Evolutionary conservation across 2,888 invertebrate species (phyloP).

Genomic region (Alloplasta piceator): DNA sequence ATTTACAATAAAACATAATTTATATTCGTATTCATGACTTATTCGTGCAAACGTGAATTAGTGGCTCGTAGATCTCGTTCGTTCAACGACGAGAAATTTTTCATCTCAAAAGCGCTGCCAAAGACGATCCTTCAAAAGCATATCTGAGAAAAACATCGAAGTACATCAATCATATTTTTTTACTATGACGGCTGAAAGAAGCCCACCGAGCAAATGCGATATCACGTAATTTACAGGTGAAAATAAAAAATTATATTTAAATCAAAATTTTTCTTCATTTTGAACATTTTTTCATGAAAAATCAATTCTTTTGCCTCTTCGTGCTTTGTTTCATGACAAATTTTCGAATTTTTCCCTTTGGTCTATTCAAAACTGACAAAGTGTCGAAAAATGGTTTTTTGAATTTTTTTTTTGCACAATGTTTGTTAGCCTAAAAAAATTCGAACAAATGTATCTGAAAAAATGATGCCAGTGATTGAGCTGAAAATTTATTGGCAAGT

Average conservation of each 20-base stretch:
- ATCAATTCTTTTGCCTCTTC: no score
- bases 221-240: slow-evolving; percentile 73
- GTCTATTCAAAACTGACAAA: no score
- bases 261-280: background rate
- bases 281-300: no score
- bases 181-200: slow-evolving; percentile 71
- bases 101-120: background rate
- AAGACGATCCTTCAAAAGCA: slow-evolving; percentile 3
- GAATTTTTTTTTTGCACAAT: background rate
- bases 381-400: background rate
- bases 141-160: slow-evolving; percentile 49
- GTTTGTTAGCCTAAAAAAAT: background rate
- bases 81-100: slow-evolving; percentile 24
- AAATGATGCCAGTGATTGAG: no score
- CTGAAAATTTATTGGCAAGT: no score
- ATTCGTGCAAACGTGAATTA: slow-evolving; percentile 21
- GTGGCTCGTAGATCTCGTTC: slow-evolving; percentile 21
- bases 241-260: background rate
- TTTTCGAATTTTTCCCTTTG: no score
- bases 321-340: no score
- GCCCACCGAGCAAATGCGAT: slow-evolving; percentile 72
- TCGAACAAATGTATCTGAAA: no score
- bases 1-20: slow-evolving; percentile 43
- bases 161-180: slow-evolving; percentile 40
- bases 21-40: slow-evolving; percentile 46